phyloP scores from a whole-genome alignment of 1,140 invertebrate species.

The Drosophila grimshawi region DNA sequence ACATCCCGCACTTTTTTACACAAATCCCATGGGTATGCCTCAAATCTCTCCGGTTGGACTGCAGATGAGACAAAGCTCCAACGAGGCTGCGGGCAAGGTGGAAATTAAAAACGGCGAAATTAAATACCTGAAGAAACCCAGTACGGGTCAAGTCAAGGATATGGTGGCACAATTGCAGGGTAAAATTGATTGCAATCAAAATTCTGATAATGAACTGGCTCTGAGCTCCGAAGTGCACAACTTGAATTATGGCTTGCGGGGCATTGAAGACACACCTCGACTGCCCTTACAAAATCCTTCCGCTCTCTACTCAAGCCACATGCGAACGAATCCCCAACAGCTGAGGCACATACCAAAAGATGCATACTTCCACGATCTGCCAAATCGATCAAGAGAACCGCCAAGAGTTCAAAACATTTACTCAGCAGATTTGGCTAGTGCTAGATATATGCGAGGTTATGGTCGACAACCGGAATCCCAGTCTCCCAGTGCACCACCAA shows the following conservation, averaged over 20 bases:
- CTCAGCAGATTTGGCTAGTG: conserved; percentile 45
- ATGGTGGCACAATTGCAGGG: conserved; percentile 84
- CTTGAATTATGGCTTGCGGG: conserved; percentile 82
- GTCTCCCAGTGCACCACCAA: neutral
- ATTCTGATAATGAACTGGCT: conserved; percentile 84
- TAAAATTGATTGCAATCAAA: conserved; percentile 80
- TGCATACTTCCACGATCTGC: conserved; percentile 87
- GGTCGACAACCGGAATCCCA: neutral
- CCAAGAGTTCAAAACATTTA: conserved; percentile 20
- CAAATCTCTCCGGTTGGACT: conserved; percentile 13
- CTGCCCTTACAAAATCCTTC: conserved; percentile 42
- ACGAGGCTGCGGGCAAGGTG: conserved; percentile 78
- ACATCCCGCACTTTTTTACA: conserved; percentile 39
- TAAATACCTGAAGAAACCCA: conserved; percentile 83
- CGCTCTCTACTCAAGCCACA: conserved; percentile 44
- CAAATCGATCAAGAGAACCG: conserved; percentile 75
- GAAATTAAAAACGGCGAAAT: conserved; percentile 71
- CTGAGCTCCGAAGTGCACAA: conserved; percentile 20
- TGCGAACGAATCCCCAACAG: conserved; percentile 11
- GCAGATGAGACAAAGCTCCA: conserved; percentile 77
- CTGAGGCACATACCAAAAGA: conserved; percentile 85
- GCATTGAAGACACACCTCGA: conserved; percentile 20
- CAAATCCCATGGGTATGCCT: conserved; percentile 36
- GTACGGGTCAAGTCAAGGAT: conserved; percentile 59
- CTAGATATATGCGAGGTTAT: conserved; percentile 7